Base-by-base conservation (phyloP, 2,113 vertebrate genomes). In the Solea solea region DNA sequence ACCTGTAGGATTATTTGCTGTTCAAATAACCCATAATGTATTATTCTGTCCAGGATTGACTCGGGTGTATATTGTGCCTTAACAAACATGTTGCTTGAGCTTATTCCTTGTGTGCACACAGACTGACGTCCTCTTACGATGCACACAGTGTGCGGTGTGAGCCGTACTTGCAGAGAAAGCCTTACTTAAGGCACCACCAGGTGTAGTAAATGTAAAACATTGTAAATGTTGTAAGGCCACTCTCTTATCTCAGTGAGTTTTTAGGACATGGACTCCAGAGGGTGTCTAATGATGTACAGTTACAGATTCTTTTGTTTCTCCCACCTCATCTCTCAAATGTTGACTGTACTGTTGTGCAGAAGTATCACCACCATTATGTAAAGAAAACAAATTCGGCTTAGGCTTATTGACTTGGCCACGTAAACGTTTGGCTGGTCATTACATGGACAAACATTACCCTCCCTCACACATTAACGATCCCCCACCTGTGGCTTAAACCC, bases 401-500 rank as follows among this genome's bases (percentile, higher is more conserved):
- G 66, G 34, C 34, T 60, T 86, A 74, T 90, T 89, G 86, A 88
- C 87, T 69, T 45, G 72, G 80, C 57, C 11, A 40, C 50, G 8
- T 69, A 59, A 83, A 73, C 8, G 60, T 78, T 86, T 81, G 56
- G 28, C 45, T 27, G 42, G 77, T 56, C 85, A 86, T 89, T 78
- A 86, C n/a, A 64, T 75, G 67, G 64, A 68, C 78, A 89, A 90
- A 89, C 84, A 81, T 57, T 53, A 55, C 72, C 74, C 72, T 78
- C 80, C 42, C 81, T 80, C 54, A 4, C 66, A 57, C 57, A 83
- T 64, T 61, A 64, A 68, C 84, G 80, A 74, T 79, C 74, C 46
- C 64, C 69, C 72, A 88, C 80, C 86, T 88, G 82, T 82, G 84
- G 83, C 72, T 85, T 84, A 81, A 78, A 86, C 53, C 58, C 9